These are phyloP conservation scores for Miichthys miiuy DNA, from an alignment of 2,797 vertebrate genomes.

Conservation along the genomic window DNA sequence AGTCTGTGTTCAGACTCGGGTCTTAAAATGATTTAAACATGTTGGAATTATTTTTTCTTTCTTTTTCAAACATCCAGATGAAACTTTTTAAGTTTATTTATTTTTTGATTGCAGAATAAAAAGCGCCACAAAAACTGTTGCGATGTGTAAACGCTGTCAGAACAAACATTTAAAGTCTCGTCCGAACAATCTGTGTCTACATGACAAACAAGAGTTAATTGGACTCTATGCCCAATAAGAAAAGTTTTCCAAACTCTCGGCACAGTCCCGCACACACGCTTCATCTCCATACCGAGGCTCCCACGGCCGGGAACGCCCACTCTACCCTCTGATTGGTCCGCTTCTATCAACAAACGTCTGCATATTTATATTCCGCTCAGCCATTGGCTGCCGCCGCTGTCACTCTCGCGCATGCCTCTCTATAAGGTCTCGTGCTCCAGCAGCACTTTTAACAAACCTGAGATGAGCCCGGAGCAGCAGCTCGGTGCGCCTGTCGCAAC, in stretches of 20 bases:
- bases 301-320: constrained; percentile 62
- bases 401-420: constrained; percentile 64
- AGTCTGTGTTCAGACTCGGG: not conserved
- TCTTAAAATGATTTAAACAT: rapidly evolving
- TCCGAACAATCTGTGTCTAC: not conserved
- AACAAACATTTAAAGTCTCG: not conserved
- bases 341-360: constrained; percentile 64
- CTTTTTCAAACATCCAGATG: not conserved
- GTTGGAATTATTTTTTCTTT: not conserved
- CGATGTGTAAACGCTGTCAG: not conserved
- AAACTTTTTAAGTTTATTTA: not conserved
- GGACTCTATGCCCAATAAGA: constrained; percentile 45
- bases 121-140: not conserved
- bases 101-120: not conserved
- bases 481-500: constrained; percentile 49
- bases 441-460: constrained; percentile 55
- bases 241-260: constrained; percentile 72
- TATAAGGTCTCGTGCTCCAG: constrained; percentile 67
- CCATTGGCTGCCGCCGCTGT: constrained; percentile 75
- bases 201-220: constrained; percentile 34
- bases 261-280: constrained; percentile 42
- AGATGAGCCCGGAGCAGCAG: constrained; percentile 64
- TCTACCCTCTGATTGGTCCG: constrained; percentile 70
- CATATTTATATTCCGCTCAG: constrained; percentile 2
- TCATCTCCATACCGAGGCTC: constrained; percentile 57